Conservation (phyloP, 2,797 vertebrate genomes). For the Rhodeus uyekii region DNA sequence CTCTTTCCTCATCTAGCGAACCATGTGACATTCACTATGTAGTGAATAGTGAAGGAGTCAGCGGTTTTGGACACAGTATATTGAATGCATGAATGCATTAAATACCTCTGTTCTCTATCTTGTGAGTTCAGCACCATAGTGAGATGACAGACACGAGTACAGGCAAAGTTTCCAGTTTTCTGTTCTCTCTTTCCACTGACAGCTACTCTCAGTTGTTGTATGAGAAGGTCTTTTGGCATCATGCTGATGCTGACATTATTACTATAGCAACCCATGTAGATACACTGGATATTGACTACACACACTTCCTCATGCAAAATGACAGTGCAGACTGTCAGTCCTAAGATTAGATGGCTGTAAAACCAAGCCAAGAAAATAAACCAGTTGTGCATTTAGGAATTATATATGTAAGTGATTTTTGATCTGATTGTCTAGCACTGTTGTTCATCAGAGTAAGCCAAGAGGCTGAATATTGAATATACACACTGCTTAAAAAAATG, state of each 20-base stretch:
- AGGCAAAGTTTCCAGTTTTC: conserved; percentile 23
- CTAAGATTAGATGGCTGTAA: neutral
- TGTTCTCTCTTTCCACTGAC: conserved; percentile 21
- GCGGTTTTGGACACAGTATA: conserved; percentile 9
- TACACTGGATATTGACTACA: neutral
- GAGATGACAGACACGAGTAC: conserved; percentile 4
- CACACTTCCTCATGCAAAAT: neutral
- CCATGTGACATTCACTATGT: neutral
- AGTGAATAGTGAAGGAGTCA: conserved; percentile 5
- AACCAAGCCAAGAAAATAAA: neutral
- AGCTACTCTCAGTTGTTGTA: conserved; percentile 14
- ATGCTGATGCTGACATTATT: conserved; percentile 29
- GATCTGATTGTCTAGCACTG: neutral
- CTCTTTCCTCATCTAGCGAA: conserved; percentile 1
- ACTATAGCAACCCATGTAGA: conserved; percentile 26
- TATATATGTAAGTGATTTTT: neutral
- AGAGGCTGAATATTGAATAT: neutral
- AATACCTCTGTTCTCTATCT: conserved; percentile 31
- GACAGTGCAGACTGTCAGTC: neutral
- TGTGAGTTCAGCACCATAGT: conserved; percentile 33
- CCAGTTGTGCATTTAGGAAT: neutral
- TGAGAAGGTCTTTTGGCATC: conserved; percentile 15
- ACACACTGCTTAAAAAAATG: too few species aligned
- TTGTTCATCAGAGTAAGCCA: neutral
- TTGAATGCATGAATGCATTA: conserved; percentile 26